A percentile compares a stretch with the other conserved stretches of the same genome.
Evolutionary conservation across 1,140 invertebrate species (phyloP).

Genomic region (Calosoma granatense): DNA sequence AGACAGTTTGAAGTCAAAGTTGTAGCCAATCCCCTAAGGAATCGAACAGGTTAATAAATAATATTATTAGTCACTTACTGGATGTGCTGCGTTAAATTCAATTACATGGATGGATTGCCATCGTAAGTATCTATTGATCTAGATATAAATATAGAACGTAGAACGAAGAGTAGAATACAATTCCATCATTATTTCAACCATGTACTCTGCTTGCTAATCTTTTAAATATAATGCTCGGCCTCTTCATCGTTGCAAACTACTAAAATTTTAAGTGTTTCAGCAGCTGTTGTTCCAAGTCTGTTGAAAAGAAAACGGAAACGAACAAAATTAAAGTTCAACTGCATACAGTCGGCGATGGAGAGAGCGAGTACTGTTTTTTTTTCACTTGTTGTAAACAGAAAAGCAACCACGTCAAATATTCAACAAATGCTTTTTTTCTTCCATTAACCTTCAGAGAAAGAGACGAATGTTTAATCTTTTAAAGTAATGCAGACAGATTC

Average conservation of each 20-base stretch:
- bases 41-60: slow-evolving; percentile 12
- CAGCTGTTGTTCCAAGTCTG: not conserved
- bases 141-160: no score
- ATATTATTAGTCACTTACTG: slow-evolving; percentile 11
- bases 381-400: not conserved
- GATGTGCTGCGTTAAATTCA: not conserved
- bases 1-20: slow-evolving; percentile 72
- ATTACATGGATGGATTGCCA: no score
- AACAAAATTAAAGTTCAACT: not conserved
- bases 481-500: no score
- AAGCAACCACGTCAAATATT: not conserved
- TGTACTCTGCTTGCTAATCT: no score
- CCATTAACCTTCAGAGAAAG: no score
- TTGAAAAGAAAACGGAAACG: not conserved
- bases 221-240: no score
- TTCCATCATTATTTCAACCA: no score
- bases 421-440: not conserved
- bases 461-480: no score
- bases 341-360: not conserved
- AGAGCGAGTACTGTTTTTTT: no score
- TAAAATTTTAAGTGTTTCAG: not conserved
- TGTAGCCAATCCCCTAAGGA: slow-evolving; percentile 58
- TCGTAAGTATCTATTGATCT: no score
- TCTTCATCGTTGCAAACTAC: no score
- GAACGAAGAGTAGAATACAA: no score